Conservation (phyloP, 2,888 invertebrate genomes). For the Megastigmus dorsalis region DNA sequence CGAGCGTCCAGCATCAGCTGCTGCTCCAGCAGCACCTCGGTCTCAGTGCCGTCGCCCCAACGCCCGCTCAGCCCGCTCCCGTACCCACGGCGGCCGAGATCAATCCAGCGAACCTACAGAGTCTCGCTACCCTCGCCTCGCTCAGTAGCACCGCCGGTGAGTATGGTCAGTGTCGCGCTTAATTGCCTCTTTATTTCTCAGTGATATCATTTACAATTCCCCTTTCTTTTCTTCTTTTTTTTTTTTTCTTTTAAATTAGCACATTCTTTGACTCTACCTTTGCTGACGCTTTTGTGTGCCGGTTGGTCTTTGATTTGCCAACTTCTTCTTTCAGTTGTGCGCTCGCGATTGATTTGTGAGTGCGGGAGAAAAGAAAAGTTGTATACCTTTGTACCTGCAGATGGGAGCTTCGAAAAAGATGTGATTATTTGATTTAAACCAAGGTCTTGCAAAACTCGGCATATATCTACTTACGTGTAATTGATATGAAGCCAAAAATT, state of each 20-base stretch:
- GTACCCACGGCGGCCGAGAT: conserved; percentile 74
- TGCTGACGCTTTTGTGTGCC: not conserved
- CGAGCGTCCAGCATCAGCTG: conserved; percentile 72
- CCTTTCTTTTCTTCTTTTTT: not conserved
- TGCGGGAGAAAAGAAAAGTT: no score
- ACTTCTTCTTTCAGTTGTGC: no score
- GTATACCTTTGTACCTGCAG: no score
- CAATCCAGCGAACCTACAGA: conserved; percentile 77
- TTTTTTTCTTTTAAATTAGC: not conserved
- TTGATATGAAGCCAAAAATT: no score
- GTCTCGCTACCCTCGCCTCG: conserved; percentile 80
- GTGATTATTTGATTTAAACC: no score
- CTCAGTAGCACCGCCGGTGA: conserved; percentile 72
- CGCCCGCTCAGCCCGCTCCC: conserved; percentile 66
- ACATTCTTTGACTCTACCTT: not conserved
- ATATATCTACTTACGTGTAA: no score
- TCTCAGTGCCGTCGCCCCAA: conserved; percentile 76
- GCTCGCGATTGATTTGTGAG: no score
- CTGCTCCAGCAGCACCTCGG: conserved; percentile 75
- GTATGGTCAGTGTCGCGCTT: conserved; percentile 68
- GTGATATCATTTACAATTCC: not conserved
- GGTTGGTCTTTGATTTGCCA: not conserved
- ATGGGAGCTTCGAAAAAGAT: no score
- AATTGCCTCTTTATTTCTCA: no score
- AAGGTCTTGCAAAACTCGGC: no score